Evolutionary conservation across 2,113 vertebrate species (phyloP), one percentile per base, ranked within the genome.

Genomic region (Pristiophorus japonicus): DNA sequence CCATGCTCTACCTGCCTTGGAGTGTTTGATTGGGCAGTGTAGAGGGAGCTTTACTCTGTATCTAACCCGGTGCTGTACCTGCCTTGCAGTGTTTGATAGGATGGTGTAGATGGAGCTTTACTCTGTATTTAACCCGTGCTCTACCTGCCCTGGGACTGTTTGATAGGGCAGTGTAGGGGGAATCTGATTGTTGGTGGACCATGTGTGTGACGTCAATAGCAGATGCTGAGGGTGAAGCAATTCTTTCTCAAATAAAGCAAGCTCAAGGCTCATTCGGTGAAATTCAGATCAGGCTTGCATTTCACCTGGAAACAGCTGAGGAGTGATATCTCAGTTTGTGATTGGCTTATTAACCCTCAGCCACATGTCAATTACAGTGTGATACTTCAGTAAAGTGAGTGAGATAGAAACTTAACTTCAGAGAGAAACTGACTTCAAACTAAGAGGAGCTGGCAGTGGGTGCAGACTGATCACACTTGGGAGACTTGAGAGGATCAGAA

Each of bases 291-390:
- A 16, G 51, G 3, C 51, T 34, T 4, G 12, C 27, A 62, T 30
- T 90, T 55, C 51, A 62, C 87, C 87, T 59, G 51, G 87, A 90
- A 90, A 90, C 87, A 59, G 87, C 24, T 90, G 87, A 59, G 14
- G 87, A 11, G 27, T 27, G 3, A 55, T 11, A 62, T 18, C 51
- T 59, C 51, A 16, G 30, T 55, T 4, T 34, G 24, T 90, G 87
- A 90, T 90, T 90, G 87, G 87, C 4, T 90, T 55, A 90, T 30
- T 55, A 34, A 34, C 0, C 27, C 87, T n/a, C 30, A 90, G 27
- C 10, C 45, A 3, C 84, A 51, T 11, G 84, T 87, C 84, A 87
- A 30, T 87, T 24, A 87, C 47, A 24, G 81, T 47, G 38, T 45
- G 42, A 45, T 85, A 42, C 18, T 38, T 85, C 81, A 47, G 42